phyloP scores from a whole-genome alignment of 2,888 invertebrate genomes.

The Rhyacophila evoluta region DNA sequence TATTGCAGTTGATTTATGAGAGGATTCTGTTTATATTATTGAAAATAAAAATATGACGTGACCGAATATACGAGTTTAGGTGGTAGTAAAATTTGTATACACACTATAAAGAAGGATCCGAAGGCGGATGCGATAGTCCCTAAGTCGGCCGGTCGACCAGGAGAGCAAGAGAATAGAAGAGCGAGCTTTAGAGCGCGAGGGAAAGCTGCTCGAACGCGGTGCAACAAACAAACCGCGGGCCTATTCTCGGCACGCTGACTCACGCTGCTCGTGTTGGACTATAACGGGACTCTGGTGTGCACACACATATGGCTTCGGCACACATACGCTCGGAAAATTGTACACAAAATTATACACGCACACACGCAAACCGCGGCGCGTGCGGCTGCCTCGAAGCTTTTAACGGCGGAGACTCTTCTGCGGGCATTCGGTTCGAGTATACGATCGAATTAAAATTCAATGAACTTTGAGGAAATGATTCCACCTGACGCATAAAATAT shows the following conservation, averaged over 20 bases:
- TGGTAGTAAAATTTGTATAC: background rate
- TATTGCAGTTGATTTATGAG: background rate
- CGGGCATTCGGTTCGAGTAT: background rate
- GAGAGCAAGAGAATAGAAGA: conserved; percentile 12
- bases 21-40: background rate
- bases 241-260: conserved; percentile 66
- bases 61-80: too few relatives aligned
- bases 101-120: background rate
- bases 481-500: background rate
- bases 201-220: conserved; percentile 59
- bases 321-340: conserved; percentile 66
- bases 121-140: conserved; percentile 22
- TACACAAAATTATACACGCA: conserved; percentile 56
- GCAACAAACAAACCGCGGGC: conserved; percentile 70
- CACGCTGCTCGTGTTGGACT: conserved; percentile 61
- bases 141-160: conserved; percentile 61
- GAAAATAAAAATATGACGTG: background rate
- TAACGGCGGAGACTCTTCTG: background rate
- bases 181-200: conserved; percentile 1
- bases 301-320: conserved; percentile 60
- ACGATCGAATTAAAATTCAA: background rate
- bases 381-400: conserved; percentile 56
- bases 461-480: background rate
- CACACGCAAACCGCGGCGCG: conserved; percentile 51
- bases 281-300: conserved; percentile 57